Percentiles rank a stretch among this genome's conserved stretches.
Evolutionary conservation across 2,797 vertebrate species (phyloP).

Genomic region (Cheirogaleus major): DNA sequence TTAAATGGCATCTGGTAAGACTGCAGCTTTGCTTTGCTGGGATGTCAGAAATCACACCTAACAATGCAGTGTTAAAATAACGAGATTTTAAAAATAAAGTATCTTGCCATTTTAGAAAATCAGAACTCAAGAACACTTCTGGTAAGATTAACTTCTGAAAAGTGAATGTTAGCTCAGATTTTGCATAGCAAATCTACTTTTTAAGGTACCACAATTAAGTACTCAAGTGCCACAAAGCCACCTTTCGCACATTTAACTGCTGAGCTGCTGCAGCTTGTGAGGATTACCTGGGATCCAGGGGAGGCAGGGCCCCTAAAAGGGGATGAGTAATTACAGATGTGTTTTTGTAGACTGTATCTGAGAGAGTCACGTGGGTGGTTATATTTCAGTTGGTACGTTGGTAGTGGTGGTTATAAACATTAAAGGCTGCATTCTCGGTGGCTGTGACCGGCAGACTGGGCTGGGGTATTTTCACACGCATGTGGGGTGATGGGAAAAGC

Average conservation of each 20-base stretch:
- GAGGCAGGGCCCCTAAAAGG: neutral
- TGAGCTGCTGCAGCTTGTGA: neutral
- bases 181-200: neutral
- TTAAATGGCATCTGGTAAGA: conserved; percentile 69
- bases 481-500: neutral
- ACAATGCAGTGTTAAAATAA: conserved; percentile 69
- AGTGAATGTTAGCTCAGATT: neutral
- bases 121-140: conserved; percentile 54
- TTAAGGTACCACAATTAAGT: neutral
- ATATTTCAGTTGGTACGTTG: neutral
- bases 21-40: conserved; percentile 63
- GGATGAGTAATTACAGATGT: neutral
- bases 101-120: conserved; percentile 68
- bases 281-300: no score
- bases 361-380: neutral
- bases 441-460: neutral
- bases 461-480: rapidly evolving
- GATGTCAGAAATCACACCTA: conserved; percentile 70
- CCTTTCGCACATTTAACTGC: neutral
- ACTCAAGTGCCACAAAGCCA: neutral
- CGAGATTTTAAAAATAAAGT: conserved; percentile 73
- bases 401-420: no score
- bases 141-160: conserved; percentile 46
- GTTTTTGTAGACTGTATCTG: no score
- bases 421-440: neutral